Conservation (phyloP, 2,113 vertebrate genomes). For the Aegotheles bennettii region DNA sequence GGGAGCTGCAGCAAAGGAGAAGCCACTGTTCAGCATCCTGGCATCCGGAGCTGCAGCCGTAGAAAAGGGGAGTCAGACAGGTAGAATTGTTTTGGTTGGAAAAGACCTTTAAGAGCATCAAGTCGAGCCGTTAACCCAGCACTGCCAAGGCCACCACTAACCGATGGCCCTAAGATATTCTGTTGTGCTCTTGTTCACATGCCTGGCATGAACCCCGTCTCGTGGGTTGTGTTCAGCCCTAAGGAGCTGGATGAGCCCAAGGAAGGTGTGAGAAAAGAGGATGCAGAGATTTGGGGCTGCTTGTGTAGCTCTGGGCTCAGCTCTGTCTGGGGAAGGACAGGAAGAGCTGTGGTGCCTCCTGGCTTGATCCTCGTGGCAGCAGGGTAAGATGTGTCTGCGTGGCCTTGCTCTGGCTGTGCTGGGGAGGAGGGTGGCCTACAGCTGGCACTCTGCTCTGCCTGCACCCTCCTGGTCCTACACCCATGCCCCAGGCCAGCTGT, state of each 20-base stretch:
- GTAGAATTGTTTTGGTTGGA: no score
- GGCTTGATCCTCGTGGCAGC: background rate
- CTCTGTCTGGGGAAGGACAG: background rate
- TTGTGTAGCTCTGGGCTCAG: background rate
- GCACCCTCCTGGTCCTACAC: background rate
- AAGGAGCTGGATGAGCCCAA: background rate
- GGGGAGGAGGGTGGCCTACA: background rate
- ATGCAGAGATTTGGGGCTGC: no score
- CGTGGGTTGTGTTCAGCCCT: rapidly evolving
- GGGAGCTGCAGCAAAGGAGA: background rate
- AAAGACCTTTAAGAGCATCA: no score
- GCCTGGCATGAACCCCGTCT: background rate
- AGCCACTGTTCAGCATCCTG: rapidly evolving
- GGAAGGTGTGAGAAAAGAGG: background rate
- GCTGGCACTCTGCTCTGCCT: background rate
- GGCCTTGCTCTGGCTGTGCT: background rate
- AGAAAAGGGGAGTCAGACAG: background rate
- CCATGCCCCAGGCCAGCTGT: rapidly evolving
- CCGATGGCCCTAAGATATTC: no score
- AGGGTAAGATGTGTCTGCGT: background rate
- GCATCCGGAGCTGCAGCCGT: rapidly evolving
- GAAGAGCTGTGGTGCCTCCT: background rate
- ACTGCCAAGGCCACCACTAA: no score
- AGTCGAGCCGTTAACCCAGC: no score
- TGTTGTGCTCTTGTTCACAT: background rate